Evolutionary conservation across 2,888 invertebrate genomes (phyloP), one percentile per base, ranked within the genome.

Genomic region (Xestia sexstrigata): DNA sequence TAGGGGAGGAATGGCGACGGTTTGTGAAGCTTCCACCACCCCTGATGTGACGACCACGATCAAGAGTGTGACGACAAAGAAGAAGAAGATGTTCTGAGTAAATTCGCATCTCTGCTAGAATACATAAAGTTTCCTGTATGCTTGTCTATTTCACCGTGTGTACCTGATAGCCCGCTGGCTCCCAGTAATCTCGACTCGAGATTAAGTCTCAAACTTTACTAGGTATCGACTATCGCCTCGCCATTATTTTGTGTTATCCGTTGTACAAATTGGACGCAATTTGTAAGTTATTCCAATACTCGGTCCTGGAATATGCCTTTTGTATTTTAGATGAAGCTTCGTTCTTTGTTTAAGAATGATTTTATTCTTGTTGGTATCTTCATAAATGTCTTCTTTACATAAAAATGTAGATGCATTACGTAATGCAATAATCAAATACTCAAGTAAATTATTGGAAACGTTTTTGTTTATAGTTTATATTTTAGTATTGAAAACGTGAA

Each of bases 161-260:
- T 85, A 83, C 77, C 52, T 74, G 70, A 82, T 76, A 74, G 77
- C 79, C 91, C 82, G 87, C 78, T 78, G 78, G 82, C 87, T 81
- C 76, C 75, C 82, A 91, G 93, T 94, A 94, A 95, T 95, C 93
- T 92, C 91, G 91, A 94, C 92, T 93, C 76, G 91, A 93, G 95
- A 95, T 95, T 94, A 95, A 95, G 92, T 93, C 93, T 90, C 90
- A 83, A 95, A 96, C 92, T 95, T 94, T 82, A 79, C 89, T 88
- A 89, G 90, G 93, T 94, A 95, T 95, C 92, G 94, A 93, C 91
- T 92, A 90, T 84, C 83, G 81, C 73, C 78, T 84, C 87, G 92
- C 93, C 94, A 94, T 94, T 95, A 95, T 94, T 94, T 94, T 91
- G 92, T 92, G 92, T 92, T 91, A 86, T 83, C 87, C 81, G 76